Base-by-base conservation (phyloP, 2,113 vertebrate species). In the Apodemus speciosus region DNA sequence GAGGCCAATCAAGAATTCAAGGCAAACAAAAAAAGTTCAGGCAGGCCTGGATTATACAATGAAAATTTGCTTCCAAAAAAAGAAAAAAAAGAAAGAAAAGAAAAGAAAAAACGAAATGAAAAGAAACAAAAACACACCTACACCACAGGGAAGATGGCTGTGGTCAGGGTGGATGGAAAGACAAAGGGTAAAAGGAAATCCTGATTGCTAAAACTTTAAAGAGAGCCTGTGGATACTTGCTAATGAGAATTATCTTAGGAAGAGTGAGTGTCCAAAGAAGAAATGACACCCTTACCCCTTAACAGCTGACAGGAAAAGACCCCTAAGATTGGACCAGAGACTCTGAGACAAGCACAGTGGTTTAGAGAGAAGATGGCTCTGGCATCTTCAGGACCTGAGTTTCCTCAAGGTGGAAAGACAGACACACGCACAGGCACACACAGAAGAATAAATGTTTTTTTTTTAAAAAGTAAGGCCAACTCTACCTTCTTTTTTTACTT, bases 401-500 rank as follows among this genome's bases (percentile, higher is more conserved):
- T 46, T 43, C 43, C 62, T 46, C 43, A 68, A 35, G 62, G 43
- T n/a, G 10, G 32, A 68, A 49, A n/a, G 62, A 68, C 43, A 51
- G 46, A 62, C 35, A 8, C n/a, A 71, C 3, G 2, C 15, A 51
- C 16, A 7, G 27, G 15, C 73, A 53, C 51, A 40, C n/a, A 81
- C 23, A 27, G 11, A 58, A 56, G 10, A 23, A 23, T 23, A 18
- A 20, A 13, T 80, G 51, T 13, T 80, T 79, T 56, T 58, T 9
- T 23, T 56, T 56, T 56, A 18, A 30, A 43, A 40, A n/a, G 38
- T 56, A 89, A 88, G 16, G 49, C 0, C 88, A 93, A 94, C 86
- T 20, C 90, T 98, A 98, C 98, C 98, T 98, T 98, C 98, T 81
- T 96, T 98, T 94, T 98, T 97, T 89, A 98, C 98, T 96, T 97